Evolutionary conservation across 2,797 vertebrate species (phyloP).

Genomic region (Bucorvus abyssinicus): DNA sequence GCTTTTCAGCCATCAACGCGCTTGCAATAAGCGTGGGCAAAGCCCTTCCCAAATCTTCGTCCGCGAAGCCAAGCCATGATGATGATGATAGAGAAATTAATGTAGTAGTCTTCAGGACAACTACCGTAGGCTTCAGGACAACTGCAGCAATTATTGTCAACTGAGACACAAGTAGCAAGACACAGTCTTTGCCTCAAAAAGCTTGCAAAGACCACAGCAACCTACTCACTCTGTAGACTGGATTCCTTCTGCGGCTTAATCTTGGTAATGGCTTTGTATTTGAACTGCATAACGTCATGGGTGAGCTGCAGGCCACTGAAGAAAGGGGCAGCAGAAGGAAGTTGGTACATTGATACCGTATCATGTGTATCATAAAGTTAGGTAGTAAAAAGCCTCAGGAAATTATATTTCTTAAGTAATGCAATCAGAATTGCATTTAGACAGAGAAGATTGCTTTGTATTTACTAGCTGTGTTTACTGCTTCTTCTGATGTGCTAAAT

Average conservation of each 20-base stretch:
- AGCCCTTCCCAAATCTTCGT: too few species aligned
- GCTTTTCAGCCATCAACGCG: too few species aligned
- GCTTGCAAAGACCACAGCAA: background rate
- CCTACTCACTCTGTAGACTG: conserved; percentile 35
- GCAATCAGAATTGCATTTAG: conserved; percentile 51
- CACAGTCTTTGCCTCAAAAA: background rate
- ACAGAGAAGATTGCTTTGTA: conserved; percentile 47
- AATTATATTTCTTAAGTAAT: conserved; percentile 58
- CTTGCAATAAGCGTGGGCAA: too few species aligned
- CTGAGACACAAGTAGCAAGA: background rate
- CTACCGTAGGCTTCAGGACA: background rate
- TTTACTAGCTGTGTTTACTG: conserved; percentile 43
- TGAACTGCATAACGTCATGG: background rate
- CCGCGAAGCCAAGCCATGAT: too few species aligned
- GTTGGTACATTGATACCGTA: background rate
- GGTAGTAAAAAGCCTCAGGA: conserved; percentile 52
- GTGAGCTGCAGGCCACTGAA: background rate
- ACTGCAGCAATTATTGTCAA: background rate
- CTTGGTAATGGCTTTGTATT: conserved; percentile 59
- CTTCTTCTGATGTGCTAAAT: conserved; percentile 35
- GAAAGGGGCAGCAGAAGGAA: background rate
- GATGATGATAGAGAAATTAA: too few species aligned
- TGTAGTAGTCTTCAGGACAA: background rate
- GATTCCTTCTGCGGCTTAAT: conserved; percentile 48
- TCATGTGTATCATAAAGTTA: conserved; percentile 26